Evolutionary conservation across 2,888 invertebrate species (phyloP).

Genomic region (Helleia helle): DNA sequence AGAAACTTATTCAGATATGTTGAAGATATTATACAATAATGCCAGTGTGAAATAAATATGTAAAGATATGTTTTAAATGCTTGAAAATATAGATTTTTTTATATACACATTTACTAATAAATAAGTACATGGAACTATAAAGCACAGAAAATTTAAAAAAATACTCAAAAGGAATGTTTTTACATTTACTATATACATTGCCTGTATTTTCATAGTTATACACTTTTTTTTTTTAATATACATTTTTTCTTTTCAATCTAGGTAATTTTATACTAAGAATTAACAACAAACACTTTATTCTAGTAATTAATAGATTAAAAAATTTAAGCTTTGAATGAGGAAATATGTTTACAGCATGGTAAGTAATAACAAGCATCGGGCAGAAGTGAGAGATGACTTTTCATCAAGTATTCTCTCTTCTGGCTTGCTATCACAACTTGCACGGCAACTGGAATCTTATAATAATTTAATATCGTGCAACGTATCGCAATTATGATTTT

Average conservation of each 20-base stretch:
- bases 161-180: constrained; percentile 57
- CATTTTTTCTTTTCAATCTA: constrained; percentile 8
- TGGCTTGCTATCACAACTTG: background rate
- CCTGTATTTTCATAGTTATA: too few species aligned
- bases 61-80: background rate
- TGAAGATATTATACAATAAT: too few species aligned
- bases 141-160: constrained; percentile 35
- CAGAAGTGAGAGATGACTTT: background rate
- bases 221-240: constrained; percentile 10
- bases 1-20: too few species aligned
- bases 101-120: background rate
- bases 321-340: background rate
- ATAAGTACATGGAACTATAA: constrained; percentile 8
- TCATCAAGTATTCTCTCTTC: background rate
- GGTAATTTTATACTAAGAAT: constrained; percentile 1
- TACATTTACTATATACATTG: constrained; percentile 38
- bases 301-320: constrained; percentile 5
- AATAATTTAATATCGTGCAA: background rate
- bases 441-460: background rate
- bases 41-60: too few species aligned
- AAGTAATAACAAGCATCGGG: background rate
- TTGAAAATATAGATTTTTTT: background rate
- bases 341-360: constrained; percentile 2
- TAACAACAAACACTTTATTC: too few species aligned
- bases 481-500: constrained; percentile 1